Evolutionary conservation across 1,140 invertebrate genomes (phyloP), one percentile per base, ranked within the genome.

Genomic region (Hydropsyche tenuis): DNA sequence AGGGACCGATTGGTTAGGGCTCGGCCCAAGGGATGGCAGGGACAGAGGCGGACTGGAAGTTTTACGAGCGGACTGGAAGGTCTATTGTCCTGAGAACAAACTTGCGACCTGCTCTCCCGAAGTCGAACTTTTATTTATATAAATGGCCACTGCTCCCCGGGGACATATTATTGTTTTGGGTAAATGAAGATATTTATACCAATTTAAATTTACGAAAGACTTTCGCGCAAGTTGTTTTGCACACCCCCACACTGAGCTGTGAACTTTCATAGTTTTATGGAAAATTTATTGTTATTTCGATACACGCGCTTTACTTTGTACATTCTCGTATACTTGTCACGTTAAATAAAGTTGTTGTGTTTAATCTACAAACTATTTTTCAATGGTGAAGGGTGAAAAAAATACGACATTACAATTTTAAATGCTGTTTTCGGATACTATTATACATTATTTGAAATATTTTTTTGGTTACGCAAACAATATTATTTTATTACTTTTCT

Each of bases 21-120:
- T 42, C 56, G 27, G 46, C 22, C 37, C 25, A 48, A 16, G 43
- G 43, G 69, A 70, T 56, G 69, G 30, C 9, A 3, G 23, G 69
- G 27, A 7, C 6, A 22, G 51, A 20, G 25, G 9, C 22, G 63
- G 51, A 25, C 66, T 72, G 75, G 72, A 76, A 76, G 72, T 76
- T 76, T 76, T 76, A 76, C 75, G 72, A 74, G 68, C 75, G 42
- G 37, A 30, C 72, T 73, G 72, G 73, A 73, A 76, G 72, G 69
- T 73, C 75, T 76, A 76, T 76, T 76, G 75, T 76, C 72, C 72
- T 46, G 63, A 72, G 72, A 72, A 63, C 72, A 73, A 73, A 76
- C 75, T 76, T 74, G 63, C 64, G 72, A 76, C 72, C 72, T 51
- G 64, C 63, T 68, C 30, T 37, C 72, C 51, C 60, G 27, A 30